Percentiles rank a stretch among this genome's conserved stretches.
phyloP scores from a whole-genome alignment of 1,140 invertebrate species.

The Microplitis mediator region DNA sequence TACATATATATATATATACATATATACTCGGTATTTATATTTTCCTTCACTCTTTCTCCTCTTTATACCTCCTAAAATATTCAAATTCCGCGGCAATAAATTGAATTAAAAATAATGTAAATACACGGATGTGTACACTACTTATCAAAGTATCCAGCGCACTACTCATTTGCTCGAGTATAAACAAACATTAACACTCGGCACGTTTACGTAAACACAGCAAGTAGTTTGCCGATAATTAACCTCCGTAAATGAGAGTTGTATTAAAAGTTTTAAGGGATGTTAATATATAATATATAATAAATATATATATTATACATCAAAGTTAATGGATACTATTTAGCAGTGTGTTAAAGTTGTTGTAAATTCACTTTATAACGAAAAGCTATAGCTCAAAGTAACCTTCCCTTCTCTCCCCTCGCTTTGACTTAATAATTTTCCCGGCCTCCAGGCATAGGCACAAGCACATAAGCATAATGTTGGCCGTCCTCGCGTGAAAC shows the following conservation, averaged over 20 bases:
- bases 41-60: not conserved
- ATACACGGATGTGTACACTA: not conserved
- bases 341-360: not conserved
- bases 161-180: not conserved
- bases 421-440: not conserved
- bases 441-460: not conserved
- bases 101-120: not conserved
- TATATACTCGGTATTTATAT: not conserved
- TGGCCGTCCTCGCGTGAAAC: constrained; percentile 55
- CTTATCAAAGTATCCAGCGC: not conserved
- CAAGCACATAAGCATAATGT: constrained; percentile 45
- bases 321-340: too few species aligned
- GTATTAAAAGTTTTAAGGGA: constrained; percentile 21
- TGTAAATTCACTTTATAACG: not conserved
- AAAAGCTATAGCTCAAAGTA: not conserved
- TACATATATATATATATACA: not conserved
- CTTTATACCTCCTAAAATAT: not conserved
- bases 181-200: constrained; percentile 1
- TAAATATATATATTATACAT: too few species aligned
- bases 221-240: constrained; percentile 15
- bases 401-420: not conserved
- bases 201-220: not conserved
- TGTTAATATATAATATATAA: not conserved
- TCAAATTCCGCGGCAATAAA: not conserved
- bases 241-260: constrained; percentile 12